Base-by-base conservation (phyloP, 2,888 invertebrate genomes). In the Macrophya annulata region DNA sequence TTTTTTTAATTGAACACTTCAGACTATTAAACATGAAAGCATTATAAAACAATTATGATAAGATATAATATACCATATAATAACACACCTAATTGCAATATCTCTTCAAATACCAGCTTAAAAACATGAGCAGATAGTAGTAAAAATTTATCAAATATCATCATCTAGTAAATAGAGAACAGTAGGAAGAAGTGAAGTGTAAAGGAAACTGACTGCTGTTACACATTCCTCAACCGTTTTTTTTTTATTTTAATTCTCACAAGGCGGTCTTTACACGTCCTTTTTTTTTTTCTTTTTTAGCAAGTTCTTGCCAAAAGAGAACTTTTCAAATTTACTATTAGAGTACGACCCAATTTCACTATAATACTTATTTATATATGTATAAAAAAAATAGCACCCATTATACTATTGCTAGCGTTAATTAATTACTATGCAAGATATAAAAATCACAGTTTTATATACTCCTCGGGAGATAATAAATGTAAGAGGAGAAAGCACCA, bases 1-100 rank as follows among this genome's bases (percentile, higher is more conserved):
- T 62, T n/a, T 62, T 74, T 74, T 31, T 21, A 45, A 43, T 81
- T 48, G n/a, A 65, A 68, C 31, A 51, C 25, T 40, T 31, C 9
- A 68, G 59, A 48, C 15, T 12, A 83, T 21, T 37, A 68, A 48
- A 48, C 15, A 68, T 40, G 37, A n/a, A 43, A 68, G 9, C 4
- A 62, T 59, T 21, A 59, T 10, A 43, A 15, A 31, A 62, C 43
- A 62, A 59, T n/a, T 37, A 77, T 8, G 48, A 43, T 62, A 31
- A 31, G 17, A 51, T 10, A 51, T 51, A 77, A 12, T 62, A 43
- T 51, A 77, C 77, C 77, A 9, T 77, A 31, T 77, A 51, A 77
- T 81, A 81, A 81, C 81, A 81, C 81, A 81, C 81, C 81, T 43
- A 81, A 81, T 81, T 81, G 81, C 81, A 81, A 81, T 62, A 81